These are phyloP conservation scores for Dinocampus coccinellae DNA, from an alignment of 2,888 invertebrate species.

Conservation along the genomic window DNA sequence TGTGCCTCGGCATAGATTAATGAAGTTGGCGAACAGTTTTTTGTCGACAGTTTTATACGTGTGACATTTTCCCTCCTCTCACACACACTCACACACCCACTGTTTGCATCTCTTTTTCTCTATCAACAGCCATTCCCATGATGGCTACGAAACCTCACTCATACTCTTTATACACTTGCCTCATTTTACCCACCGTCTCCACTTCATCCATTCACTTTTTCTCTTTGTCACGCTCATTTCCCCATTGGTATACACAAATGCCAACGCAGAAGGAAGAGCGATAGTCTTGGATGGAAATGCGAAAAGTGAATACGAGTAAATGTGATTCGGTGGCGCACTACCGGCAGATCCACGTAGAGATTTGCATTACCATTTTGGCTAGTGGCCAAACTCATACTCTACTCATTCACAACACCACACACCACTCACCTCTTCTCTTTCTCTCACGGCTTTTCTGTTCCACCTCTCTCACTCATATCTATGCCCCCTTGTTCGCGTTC, in stretches of 20 bases:
- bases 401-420: not conserved
- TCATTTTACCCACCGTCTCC: not conserved
- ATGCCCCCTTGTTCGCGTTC: not conserved
- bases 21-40: constrained; percentile 22
- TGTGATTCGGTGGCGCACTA: constrained; percentile 53
- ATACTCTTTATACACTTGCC: not conserved
- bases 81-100: not conserved
- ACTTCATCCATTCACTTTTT: not conserved
- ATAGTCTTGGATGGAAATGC: constrained; percentile 45
- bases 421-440: not conserved
- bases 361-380: constrained; percentile 64
- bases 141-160: not conserved
- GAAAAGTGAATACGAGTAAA: constrained; percentile 60
- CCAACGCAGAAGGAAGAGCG: constrained; percentile 22
- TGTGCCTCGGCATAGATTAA: constrained; percentile 7
- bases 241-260: constrained; percentile 20
- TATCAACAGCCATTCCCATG: not conserved
- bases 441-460: not conserved
- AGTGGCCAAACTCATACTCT: constrained; percentile 49
- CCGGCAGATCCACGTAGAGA: constrained; percentile 44
- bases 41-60: not conserved
- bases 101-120: constrained; percentile 19
- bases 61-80: too few species aligned
- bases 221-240: constrained; percentile 13
- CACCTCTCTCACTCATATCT: not conserved